phyloP scores from a whole-genome alignment of 2,797 vertebrate genomes.

The Ctenopoma multispine region DNA sequence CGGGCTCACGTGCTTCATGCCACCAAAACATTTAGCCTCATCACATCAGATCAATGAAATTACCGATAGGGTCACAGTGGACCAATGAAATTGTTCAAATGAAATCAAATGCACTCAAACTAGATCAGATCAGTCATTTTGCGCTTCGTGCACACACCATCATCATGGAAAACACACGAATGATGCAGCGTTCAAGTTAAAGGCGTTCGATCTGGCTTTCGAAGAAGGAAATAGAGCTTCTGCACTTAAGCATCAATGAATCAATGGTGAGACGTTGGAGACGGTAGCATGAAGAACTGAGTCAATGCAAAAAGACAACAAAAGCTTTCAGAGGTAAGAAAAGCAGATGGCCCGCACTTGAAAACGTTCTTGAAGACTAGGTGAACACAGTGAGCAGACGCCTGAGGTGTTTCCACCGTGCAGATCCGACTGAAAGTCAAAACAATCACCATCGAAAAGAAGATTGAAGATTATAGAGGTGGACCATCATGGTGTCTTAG shows the following conservation, averaged over 20 bases:
- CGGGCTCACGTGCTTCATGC: too few relatives aligned
- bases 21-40: too few relatives aligned
- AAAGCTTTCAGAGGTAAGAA: constrained; percentile 26
- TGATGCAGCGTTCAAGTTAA: constrained; percentile 28
- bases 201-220: constrained; percentile 9
- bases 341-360: constrained; percentile 26
- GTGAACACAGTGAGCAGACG: constrained; percentile 27
- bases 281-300: constrained; percentile 17
- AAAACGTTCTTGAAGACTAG: constrained; percentile 21
- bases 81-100: too few relatives aligned
- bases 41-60: too few relatives aligned
- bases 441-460: constrained; percentile 7
- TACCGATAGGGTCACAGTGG: too few relatives aligned
- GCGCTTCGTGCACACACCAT: not conserved
- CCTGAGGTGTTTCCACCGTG: constrained; percentile 21
- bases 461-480: not conserved
- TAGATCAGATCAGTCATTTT: too few relatives aligned
- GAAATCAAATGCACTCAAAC: too few relatives aligned
- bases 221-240: constrained; percentile 28
- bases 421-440: constrained; percentile 31
- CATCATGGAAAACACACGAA: not conserved
- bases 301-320: constrained; percentile 12
- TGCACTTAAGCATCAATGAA: constrained; percentile 19
- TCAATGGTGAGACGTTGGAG: constrained; percentile 25
- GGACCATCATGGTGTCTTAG: too few relatives aligned